Evolutionary conservation across 2,888 invertebrate genomes (phyloP), one percentile per base, ranked within the genome.

Genomic region (Choristoneura rosaceana): DNA sequence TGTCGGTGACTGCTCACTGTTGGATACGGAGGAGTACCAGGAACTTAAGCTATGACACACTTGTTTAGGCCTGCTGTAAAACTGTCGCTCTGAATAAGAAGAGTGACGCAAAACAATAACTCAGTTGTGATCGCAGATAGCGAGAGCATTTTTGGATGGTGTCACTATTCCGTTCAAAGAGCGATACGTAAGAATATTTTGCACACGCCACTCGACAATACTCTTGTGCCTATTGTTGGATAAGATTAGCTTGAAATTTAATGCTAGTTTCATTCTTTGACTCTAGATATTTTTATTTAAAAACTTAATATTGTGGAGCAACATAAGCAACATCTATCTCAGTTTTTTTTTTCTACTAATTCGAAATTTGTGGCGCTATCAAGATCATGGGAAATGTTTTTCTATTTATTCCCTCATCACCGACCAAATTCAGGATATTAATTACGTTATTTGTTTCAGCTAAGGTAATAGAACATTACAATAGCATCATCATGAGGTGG

Each of bases 1-100:
- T 82, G 81, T 80, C 77, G 74, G 50, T 10, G 34, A 33, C 68
- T 43, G 45, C 58, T 15, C 52, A 17, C 62, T 17, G 64, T 8
- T 47, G 50, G 50, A 12, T 43, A n/a, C 47, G 47, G 2, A 47
- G 47, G n/a, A 14, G 7, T 47, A 47, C 17, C 17, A 33, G 33
- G 14, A 14, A 45, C 62, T 43, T 15, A 62, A 25, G 33, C 9
- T 62, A 62, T 61, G 45, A 64, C 68, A 73, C 68, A 68, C 68
- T 73, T 68, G 71, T 59, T 64, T 68, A 68, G 71, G 71, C 68
- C 71, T 58, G 71, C 71, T 66, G 68, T 63, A 7, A 41, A 58
- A 55, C 17, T 17, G 41, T 55, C 8, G 34, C 14, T 34, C 52
- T 17, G 17, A 55, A 33, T 9, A 47, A 63, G 33, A 63, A 63